Evolutionary conservation across 2,113 vertebrate genomes (phyloP).

Genomic region (Melospiza georgiana): DNA sequence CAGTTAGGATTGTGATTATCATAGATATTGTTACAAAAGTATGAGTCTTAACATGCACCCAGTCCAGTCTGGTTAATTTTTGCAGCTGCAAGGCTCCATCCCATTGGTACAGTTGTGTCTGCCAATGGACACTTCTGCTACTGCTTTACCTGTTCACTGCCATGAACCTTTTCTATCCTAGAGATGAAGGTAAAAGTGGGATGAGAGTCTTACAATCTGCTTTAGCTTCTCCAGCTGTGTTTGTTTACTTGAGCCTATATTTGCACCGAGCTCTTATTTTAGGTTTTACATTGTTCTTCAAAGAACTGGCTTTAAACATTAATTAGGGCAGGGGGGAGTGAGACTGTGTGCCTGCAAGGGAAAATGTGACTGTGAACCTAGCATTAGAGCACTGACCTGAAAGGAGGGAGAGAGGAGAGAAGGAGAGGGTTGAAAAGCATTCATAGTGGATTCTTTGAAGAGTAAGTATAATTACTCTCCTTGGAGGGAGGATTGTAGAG

Average conservation of each 20-base stretch:
- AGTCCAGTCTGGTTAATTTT: background rate
- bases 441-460: slow-evolving; percentile 13
- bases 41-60: background rate
- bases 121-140: background rate
- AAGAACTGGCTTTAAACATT: slow-evolving; percentile 54
- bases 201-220: background rate
- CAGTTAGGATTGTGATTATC: background rate
- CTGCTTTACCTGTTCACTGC: background rate
- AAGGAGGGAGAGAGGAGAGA: slow-evolving; percentile 29
- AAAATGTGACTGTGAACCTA: slow-evolving; percentile 36
- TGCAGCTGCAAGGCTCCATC: background rate
- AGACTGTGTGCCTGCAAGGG: slow-evolving; percentile 37
- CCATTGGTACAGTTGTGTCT: background rate
- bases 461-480: slow-evolving; percentile 16
- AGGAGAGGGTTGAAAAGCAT: background rate
- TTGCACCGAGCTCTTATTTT: background rate
- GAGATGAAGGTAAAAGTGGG: background rate
- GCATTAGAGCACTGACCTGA: slow-evolving; percentile 61
- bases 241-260: background rate
- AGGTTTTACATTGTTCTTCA: slow-evolving; percentile 28
- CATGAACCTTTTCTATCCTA: background rate
- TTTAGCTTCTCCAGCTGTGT: background rate
- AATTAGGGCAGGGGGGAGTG: slow-evolving; percentile 7
- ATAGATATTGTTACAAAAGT: background rate
- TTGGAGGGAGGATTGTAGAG: background rate